Conservation (phyloP, 2,797 vertebrate species). For the Salmo trutta region DNA sequence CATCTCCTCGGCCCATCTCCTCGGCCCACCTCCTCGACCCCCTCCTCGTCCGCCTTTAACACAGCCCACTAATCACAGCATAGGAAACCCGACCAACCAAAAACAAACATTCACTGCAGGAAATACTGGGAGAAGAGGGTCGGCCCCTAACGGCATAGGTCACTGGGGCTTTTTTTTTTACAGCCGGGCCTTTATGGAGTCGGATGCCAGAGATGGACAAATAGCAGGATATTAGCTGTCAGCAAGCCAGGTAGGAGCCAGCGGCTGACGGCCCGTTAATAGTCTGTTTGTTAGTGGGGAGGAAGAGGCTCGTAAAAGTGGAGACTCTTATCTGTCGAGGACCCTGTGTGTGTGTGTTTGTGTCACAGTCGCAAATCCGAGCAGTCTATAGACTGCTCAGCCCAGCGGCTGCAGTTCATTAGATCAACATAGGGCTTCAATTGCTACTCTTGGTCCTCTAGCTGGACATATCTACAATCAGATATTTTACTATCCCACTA, state of each 20-base stretch:
- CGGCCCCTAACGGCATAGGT: conserved; percentile 70
- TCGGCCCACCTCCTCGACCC: too few species aligned
- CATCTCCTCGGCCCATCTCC: too few species aligned
- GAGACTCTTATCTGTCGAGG: conserved; percentile 62
- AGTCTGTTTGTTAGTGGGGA: conserved; percentile 65
- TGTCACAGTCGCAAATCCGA: conserved; percentile 49
- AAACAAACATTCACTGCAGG: conserved; percentile 74
- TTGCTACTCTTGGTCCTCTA: not conserved
- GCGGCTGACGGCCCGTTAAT: conserved; percentile 66
- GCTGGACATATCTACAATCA: not conserved
- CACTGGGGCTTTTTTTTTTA: conserved; percentile 64
- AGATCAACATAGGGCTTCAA: not conserved
- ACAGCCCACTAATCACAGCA: conserved; percentile 27
- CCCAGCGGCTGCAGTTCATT: not conserved
- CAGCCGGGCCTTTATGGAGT: conserved; percentile 74
- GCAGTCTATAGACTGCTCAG: conserved; percentile 8
- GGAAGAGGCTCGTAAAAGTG: conserved; percentile 72
- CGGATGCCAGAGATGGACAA: conserved; percentile 73
- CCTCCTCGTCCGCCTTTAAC: conserved; percentile 44
- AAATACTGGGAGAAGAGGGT: conserved; percentile 57
- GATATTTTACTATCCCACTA: not conserved
- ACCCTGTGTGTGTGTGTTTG: conserved; percentile 43
- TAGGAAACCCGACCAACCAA: conserved; percentile 39
- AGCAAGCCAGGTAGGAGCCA: conserved; percentile 69
- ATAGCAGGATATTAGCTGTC: conserved; percentile 77